Evolutionary conservation across 2,888 invertebrate species (phyloP), one percentile per base, ranked within the genome.

Genomic region (Seira musarum): DNA sequence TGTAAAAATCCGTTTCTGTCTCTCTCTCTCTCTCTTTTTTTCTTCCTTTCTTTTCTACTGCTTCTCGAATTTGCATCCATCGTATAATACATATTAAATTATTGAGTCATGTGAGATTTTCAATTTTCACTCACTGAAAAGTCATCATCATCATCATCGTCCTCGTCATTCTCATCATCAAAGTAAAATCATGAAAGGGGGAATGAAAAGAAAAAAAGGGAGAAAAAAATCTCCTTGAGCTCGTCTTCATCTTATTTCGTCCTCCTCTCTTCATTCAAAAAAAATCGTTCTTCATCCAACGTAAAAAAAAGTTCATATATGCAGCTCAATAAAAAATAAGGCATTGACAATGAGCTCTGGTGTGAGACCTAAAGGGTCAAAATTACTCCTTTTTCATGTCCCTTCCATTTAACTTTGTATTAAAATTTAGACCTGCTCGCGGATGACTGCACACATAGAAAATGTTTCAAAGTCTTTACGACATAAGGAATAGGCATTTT

Each of bases 51-150:
- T 67, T n/a, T 67, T 35, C n/a, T n/a, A n/a, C 25, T 53, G 25
- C 25, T 8, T 5, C 21, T 24, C 60, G 10, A 35, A 35, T 63
- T 63, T 63, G 19, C 63, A 13, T 63, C 25, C 65, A n/a, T 46
- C 67, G 40, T 17, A 57, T 24, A 25, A 57, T 30, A 53, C 46
- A 57, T 73, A 73, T 67, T 79, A 79, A 79, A 79, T 72, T 78
- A 73, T 73, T 79, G 72, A 79, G 68, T 79, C 79, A 79, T 79
- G 40, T 40, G 79, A 79, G 72, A 79, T 79, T 79, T 79, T 72
- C 79, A 79, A 79, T 79, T 79, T 79, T 68, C 72, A 63, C 63
- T 71, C 71, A 40, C 40, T 40, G 40, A 40, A 40, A 40, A 40
- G 40, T 40, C 40, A 40, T 40, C 40, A 40, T 40, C 40, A 40